phyloP scores from a whole-genome alignment of 2,888 invertebrate genomes.

The Meandrusa payeni region DNA sequence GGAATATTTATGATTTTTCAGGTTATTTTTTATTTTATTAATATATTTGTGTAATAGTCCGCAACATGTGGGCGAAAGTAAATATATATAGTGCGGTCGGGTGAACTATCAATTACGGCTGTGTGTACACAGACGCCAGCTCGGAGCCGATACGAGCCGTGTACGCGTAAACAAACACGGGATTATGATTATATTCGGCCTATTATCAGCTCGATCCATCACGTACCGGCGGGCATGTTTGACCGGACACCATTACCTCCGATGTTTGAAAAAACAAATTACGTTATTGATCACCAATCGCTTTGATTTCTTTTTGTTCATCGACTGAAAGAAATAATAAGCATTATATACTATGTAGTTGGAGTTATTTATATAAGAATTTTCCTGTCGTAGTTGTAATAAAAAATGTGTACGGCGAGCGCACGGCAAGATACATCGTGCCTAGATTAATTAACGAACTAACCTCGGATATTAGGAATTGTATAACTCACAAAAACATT shows the following conservation, averaged over 20 bases:
- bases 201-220: slow-evolving; percentile 55
- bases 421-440: too few species aligned
- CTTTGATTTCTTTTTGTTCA: slow-evolving; percentile 8
- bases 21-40: too few species aligned
- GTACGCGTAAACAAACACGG: slow-evolving; percentile 53
- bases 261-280: slow-evolving; percentile 15
- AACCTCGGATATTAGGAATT: too few species aligned
- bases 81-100: slow-evolving; percentile 19
- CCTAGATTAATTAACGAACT: too few species aligned
- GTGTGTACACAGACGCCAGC: slow-evolving; percentile 15
- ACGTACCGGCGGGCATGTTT: slow-evolving; percentile 35
- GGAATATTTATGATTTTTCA: too few species aligned
- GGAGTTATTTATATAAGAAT: too few species aligned
- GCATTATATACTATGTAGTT: too few species aligned
- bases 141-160: slow-evolving; percentile 42
- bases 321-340: too few species aligned
- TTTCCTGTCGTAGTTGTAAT: too few species aligned
- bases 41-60: too few species aligned
- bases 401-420: too few species aligned
- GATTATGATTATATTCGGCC: slow-evolving; percentile 50
- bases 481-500: too few species aligned
- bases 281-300: slow-evolving; percentile 11
- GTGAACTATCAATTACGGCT: slow-evolving; percentile 42
- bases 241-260: slow-evolving; percentile 17
- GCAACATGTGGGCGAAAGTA: background rate